Percentiles rank a stretch among this genome's conserved stretches.
phyloP scores from a whole-genome alignment of 1,140 invertebrate species.

The Drosophila sturtevanti region DNA sequence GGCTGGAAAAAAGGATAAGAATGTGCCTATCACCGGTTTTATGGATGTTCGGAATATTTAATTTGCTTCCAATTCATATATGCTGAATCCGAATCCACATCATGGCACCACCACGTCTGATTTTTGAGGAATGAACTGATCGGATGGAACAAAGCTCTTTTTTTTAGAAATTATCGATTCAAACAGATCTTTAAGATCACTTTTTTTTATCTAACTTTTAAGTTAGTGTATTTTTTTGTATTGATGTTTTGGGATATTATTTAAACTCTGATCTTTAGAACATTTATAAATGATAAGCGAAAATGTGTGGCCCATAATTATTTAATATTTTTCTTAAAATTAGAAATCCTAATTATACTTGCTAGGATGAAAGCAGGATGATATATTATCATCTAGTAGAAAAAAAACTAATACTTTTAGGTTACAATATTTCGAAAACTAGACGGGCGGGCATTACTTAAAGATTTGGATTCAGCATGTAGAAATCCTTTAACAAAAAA shows the following conservation, averaged over 20 bases:
- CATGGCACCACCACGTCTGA: neutral
- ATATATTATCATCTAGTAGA: neutral
- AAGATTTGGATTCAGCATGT: neutral
- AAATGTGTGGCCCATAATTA: neutral
- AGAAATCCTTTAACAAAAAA: neutral
- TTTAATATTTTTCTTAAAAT: conserved; percentile 3
- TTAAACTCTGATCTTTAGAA: neutral
- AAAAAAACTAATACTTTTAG: conserved; percentile 1
- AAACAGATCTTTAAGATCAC: neutral
- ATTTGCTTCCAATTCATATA: neutral
- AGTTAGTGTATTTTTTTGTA: neutral
- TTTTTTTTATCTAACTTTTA: neutral
- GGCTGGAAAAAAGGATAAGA: too few species aligned
- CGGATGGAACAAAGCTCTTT: neutral
- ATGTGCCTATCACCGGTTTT: neutral
- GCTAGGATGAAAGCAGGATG: neutral
- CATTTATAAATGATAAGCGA: neutral
- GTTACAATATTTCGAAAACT: conserved; percentile 7
- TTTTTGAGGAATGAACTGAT: neutral
- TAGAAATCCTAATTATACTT: neutral
- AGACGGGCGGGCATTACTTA: neutral
- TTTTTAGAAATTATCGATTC: neutral
- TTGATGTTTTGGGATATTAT: neutral
- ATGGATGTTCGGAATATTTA: neutral
- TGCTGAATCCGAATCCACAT: neutral